Base-by-base conservation (phyloP, 1,140 invertebrate species). In the Papilio helenus region DNA sequence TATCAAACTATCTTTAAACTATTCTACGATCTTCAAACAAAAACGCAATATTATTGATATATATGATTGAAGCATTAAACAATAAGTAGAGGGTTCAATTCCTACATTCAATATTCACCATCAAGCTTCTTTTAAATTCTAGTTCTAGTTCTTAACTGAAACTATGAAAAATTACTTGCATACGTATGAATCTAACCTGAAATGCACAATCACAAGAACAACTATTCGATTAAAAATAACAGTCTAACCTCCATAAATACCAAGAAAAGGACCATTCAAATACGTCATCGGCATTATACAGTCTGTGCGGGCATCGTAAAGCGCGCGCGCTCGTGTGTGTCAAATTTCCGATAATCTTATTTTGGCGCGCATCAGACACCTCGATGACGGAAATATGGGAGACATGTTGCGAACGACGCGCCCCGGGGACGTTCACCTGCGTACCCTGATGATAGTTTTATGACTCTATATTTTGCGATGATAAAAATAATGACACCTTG, bases 321-420 rank as follows among this genome's bases (percentile, higher is more conserved):
- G 68, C 83, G 86, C 61, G 72, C 77, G 82, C 83, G 85, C 86
- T 89, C 86, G 85, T 92, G 87, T 88, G 88, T 93, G 92, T 94
- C 91, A 94, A 93, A 92, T 92, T 92, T 92, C 91, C 91, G 88
- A 93, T 93, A 94, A 93, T 92, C 90, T 94, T 94, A 94, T 94
- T 94, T 93, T 94, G 93, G 93, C 90, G 92, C 92, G 90, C 92
- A 92, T 93, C 91, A 93, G 90, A 89, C 90, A 87, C 83, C 61
- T 83, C 89, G 93, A 92, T 93, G 92, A 94, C 86, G 86, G 93
- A 94, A 87, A 92, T 92, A 94, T 91, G 90, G 90, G 82, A 84
- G 91, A 91, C 92, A 92, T 91, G 88, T 91, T 90, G 90, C 85
- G 90, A 90, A 87, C 85, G 90, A 90, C 80, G 85, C 87, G 88